A percentile compares a stretch with the other conserved stretches of the same genome.
Conservation (phyloP, 2,113 vertebrate species). For the Conger conger region DNA sequence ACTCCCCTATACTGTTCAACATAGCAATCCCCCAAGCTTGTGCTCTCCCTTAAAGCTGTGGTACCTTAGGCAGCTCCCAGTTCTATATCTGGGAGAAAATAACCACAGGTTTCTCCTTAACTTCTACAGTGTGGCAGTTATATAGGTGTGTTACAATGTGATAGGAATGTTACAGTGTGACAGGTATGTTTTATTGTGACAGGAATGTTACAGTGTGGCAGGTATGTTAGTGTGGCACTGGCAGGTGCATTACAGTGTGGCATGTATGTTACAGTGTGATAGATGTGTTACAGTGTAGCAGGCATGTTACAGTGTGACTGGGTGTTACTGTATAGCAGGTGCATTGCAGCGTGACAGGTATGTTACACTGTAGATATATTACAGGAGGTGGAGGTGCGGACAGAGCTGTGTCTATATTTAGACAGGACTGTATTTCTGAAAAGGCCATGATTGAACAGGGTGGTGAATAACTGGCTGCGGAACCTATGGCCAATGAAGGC, state of each 20-base stretch:
- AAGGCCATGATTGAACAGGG: slow-evolving; percentile 70
- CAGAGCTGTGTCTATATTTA: slow-evolving; percentile 49
- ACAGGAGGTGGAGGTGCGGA: slow-evolving; percentile 61
- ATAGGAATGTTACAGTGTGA: too few relatives aligned
- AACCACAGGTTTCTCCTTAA: neutral
- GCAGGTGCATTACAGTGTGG: too few relatives aligned
- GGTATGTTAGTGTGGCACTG: too few relatives aligned
- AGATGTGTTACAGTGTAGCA: too few relatives aligned
- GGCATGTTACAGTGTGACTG: too few relatives aligned
- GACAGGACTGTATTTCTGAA: slow-evolving; percentile 67
- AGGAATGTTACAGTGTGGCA: too few relatives aligned
- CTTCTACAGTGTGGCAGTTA: neutral
- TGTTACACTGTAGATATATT: neutral
- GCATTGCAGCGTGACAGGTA: neutral
- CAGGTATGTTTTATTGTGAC: too few relatives aligned
- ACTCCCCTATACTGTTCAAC: neutral
- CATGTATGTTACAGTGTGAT: too few relatives aligned
- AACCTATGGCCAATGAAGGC: slow-evolving; percentile 90
- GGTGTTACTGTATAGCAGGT: neutral
- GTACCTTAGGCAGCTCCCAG: neutral
- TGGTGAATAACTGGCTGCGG: slow-evolving; percentile 76
- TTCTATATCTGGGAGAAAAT: neutral
- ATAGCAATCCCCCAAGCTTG: neutral
- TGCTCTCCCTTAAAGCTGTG: neutral
- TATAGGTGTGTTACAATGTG: too few relatives aligned